These are phyloP conservation scores for Indicator maculatus DNA, from an alignment of 2,113 vertebrate species.

Conservation along the genomic window DNA sequence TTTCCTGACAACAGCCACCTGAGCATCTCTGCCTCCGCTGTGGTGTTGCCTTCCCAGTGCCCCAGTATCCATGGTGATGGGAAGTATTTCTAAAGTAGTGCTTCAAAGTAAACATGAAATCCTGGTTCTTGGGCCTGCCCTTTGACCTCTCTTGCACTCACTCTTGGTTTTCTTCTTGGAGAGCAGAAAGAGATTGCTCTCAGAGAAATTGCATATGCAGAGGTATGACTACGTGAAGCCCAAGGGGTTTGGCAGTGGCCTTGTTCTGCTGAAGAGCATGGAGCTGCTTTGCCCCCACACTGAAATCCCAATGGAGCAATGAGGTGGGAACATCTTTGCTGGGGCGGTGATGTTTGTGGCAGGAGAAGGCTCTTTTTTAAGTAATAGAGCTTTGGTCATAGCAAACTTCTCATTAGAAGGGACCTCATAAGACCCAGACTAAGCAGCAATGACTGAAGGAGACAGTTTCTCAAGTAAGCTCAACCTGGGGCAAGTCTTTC, in stretches of 20 bases:
- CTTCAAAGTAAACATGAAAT: not conserved
- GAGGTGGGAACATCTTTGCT: not conserved
- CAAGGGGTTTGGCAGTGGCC: not conserved
- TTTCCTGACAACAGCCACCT: not conserved
- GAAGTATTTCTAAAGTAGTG: not conserved
- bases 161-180: not conserved
- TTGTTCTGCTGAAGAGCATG: not conserved
- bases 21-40: not conserved
- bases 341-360: not conserved
- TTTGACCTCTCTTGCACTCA: not conserved
- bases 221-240: not conserved
- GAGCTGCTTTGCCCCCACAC: not conserved
- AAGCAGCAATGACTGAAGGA: not conserved
- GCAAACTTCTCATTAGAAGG: not conserved
- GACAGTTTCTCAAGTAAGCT: not conserved
- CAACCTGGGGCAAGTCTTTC: not conserved
- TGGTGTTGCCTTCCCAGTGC: not conserved
- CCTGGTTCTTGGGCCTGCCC: not conserved
- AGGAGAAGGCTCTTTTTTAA: not conserved
- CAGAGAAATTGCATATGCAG: accelerated
- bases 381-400: not conserved
- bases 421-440: not conserved
- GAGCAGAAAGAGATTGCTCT: not conserved
- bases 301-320: not conserved
- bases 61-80: conserved; percentile 51